Base-by-base conservation (phyloP, 2,888 invertebrate genomes). In the Muschampia plurimacula region DNA sequence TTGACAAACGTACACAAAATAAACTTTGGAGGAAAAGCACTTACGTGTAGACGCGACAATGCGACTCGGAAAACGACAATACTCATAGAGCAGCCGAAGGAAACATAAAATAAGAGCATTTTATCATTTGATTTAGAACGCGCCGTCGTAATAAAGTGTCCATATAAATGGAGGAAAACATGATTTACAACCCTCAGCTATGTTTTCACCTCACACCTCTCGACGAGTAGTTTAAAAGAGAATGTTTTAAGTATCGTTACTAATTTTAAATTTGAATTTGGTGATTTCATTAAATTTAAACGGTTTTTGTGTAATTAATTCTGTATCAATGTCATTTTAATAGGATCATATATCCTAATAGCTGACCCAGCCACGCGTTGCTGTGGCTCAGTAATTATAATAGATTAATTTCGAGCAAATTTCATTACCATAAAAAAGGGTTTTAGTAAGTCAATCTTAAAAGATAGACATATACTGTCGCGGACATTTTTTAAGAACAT, bases 101-200 rank as follows among this genome's bases (percentile, higher is more conserved):
- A 89, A 90, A 90, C 87, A 89, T 92, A 90, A 92, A 92, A 92
- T 92, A 91, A 91, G 88, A 89, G 88, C 90, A 88, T 93, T 93
- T 93, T 93, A 92, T 93, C 91, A 93, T 93, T 92, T 93, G 93
- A 93, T 93, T 93, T 92, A 93, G 91, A 92, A 90, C 88, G 87
- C 89, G 88, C 86, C 89, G 86, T 89, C 88, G 91, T 91, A 92
- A 92, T 92, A 93, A 93, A 92, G 91, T 92, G 92, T 92, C 93
- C 89, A 90, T 92, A 91, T 92, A 92, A 92, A 92, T 90, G 91
- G 91, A 89, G 88, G 84, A 85, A 87, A 90, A 90, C 90, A 88
- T 92, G 93, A 93, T 93, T 92, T 93, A 92, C 86, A 86, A 85
- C 85, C 83, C 78, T 83, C 84, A 88, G 85, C 84, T 15, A 87